phyloP scores from a whole-genome alignment of 2,113 vertebrate genomes.

The Seriola dumerili region DNA sequence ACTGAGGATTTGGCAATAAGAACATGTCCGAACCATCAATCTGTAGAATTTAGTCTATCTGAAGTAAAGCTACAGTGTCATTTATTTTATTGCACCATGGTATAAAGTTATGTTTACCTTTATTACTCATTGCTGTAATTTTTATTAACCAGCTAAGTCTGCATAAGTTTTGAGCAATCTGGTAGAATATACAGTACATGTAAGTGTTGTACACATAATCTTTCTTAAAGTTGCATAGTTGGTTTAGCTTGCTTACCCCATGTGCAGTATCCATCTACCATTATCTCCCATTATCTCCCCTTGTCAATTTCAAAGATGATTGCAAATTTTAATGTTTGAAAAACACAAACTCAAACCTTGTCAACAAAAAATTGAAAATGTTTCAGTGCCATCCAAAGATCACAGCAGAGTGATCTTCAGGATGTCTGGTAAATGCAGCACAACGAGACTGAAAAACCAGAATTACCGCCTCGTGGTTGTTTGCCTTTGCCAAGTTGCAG shows the following conservation, averaged over 20 bases:
- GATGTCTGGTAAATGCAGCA: background rate
- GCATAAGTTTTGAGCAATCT: background rate
- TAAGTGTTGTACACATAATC: background rate
- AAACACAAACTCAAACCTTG: slow-evolving; percentile 3
- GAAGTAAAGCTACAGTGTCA: slow-evolving; percentile 13
- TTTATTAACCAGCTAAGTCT: background rate
- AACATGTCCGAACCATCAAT: slow-evolving; percentile 23
- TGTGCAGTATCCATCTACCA: background rate
- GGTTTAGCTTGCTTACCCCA: background rate
- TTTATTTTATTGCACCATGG: slow-evolving; percentile 23
- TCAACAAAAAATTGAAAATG: background rate
- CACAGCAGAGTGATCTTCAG: background rate
- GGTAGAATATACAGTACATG: background rate
- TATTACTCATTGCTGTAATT: background rate
- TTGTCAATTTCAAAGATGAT: background rate
- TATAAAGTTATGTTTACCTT: slow-evolving; percentile 16
- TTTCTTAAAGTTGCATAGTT: background rate
- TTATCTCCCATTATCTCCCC: too few relatives aligned
- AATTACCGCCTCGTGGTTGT: too few relatives aligned
- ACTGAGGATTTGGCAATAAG: slow-evolving; percentile 13
- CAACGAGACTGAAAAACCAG: background rate
- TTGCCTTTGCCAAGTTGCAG: too few relatives aligned
- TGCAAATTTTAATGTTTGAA: background rate
- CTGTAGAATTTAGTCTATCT: slow-evolving; percentile 31
- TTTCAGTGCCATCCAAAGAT: background rate